A percentile compares a stretch with the other conserved stretches of the same genome.
Conservation (phyloP, 35 echinoderm and acorn worm species). For the Eucidaris tribuloides region DNA sequence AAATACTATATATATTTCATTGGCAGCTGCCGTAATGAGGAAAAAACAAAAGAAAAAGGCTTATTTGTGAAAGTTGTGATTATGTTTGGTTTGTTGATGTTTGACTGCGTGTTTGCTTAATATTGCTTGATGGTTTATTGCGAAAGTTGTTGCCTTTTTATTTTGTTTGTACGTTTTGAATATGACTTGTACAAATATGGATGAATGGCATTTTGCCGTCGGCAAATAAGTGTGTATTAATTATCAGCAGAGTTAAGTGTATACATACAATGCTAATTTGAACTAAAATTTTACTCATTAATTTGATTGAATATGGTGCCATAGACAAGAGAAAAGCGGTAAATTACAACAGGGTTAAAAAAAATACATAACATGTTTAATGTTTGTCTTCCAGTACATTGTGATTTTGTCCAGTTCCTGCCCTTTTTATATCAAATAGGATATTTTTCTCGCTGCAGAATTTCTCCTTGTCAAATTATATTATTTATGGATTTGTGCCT, state of each 20-base stretch:
- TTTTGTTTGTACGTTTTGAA: not conserved
- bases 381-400: no score
- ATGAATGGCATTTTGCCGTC: not conserved
- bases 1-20: constrained; percentile 10
- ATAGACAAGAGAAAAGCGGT: not conserved
- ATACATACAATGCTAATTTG: not conserved
- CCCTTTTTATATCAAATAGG: no score
- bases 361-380: not conserved
- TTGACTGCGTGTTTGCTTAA: not conserved
- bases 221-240: not conserved
- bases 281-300: not conserved
- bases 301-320: constrained; percentile 17
- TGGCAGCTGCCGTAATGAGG: not conserved
- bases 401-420: no score
- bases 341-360: not conserved
- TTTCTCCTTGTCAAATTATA: not conserved
- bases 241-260: not conserved
- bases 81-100: not conserved
- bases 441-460: constrained; percentile 4
- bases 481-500: not conserved
- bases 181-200: not conserved
- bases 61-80: not conserved
- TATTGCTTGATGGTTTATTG: not conserved
- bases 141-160: not conserved
- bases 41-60: not conserved